phyloP scores from a whole-genome alignment of 2,797 vertebrate species.

The Oryzias sinensis region DNA sequence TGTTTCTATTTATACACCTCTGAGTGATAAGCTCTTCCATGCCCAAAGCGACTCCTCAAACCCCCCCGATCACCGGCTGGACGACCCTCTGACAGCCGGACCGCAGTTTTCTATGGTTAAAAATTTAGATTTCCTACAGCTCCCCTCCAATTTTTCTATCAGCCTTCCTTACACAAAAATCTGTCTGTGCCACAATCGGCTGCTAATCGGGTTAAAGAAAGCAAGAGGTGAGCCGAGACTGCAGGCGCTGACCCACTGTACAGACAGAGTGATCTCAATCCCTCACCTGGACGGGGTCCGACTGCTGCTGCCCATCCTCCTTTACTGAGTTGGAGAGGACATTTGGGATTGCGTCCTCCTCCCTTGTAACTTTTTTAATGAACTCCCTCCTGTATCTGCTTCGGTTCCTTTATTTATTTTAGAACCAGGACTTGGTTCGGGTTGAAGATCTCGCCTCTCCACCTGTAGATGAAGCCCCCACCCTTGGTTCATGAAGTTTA shows the following conservation, averaged over 20 bases:
- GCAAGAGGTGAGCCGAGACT: conserved; percentile 39
- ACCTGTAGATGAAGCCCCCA: no score
- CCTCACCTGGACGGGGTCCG: conserved; percentile 26
- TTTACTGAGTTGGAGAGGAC: background rate
- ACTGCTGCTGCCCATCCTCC: conserved; percentile 1
- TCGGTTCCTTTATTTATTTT: no score
- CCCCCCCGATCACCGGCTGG: conserved; percentile 1
- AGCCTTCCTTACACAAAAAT: background rate
- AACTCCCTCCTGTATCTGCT: no score
- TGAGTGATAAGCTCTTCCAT: conserved; percentile 23
- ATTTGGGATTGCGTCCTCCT: no score
- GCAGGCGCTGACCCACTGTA: conserved; percentile 54
- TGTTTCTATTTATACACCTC: conserved; percentile 45
- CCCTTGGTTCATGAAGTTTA: no score
- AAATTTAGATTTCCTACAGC: background rate
- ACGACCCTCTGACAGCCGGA: conserved; percentile 5
- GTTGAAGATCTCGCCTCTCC: no score
- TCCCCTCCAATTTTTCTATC: background rate
- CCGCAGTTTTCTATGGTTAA: background rate
- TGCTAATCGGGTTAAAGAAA: conserved; percentile 66
- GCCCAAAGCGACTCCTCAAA: conserved; percentile 7
- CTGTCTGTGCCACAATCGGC: conserved; percentile 16
- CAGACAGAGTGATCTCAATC: conserved; percentile 60
- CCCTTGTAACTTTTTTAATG: no score
- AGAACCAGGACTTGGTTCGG: no score